Evolutionary conservation across 1,140 invertebrate species (phyloP), one percentile per base, ranked within the genome.

Genomic region (Bombus difficillimus): DNA sequence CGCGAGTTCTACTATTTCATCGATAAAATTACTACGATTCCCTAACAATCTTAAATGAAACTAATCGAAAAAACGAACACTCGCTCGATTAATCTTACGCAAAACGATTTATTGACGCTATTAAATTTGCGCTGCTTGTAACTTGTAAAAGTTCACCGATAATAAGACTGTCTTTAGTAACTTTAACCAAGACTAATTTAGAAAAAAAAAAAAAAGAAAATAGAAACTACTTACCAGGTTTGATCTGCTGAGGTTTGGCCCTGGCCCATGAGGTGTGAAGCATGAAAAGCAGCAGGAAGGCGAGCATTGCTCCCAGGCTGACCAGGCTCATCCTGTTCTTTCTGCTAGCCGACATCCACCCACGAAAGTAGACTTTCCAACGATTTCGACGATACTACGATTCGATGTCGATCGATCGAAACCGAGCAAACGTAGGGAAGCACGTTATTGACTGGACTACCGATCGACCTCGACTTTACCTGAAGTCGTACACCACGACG

Each of bases 191-290:
- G 6, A 12, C 0, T 25, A 4, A 18, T 68, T 1, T 3, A 22
- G 22, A 25, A 37, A 1, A 18, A 15, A 10, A 9, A 32, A 15
- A 2, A 13, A 34, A 34, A 34, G 5, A 6, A 15, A 15, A 6
- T 32, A 25, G 25, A 43, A 10, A 72, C 64, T 53, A 92, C 93
- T 94, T 77, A 92, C 94, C 94, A 83, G 94, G 88, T 88, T 93
- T 94, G 74, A 83, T 93, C 68, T 92, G 91, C 47, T 91, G 92
- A 39, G 88, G 92, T 82, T 92, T 93, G 57, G 90, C 92, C 9
- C 88, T 74, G 43, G 90, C 86, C 73, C 81, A 73, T 53, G 88
- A 87, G 62, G 80, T 91, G 25, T 90, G 81, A 34, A 85, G 84
- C n/a, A 91, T 73, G 39, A 92, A 43, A 77, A 92, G 22, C 62